A percentile compares a stretch with the other conserved stretches of the same genome.
phyloP scores from a whole-genome alignment of 2,888 invertebrate species.

The Mallateleia sp. region DNA sequence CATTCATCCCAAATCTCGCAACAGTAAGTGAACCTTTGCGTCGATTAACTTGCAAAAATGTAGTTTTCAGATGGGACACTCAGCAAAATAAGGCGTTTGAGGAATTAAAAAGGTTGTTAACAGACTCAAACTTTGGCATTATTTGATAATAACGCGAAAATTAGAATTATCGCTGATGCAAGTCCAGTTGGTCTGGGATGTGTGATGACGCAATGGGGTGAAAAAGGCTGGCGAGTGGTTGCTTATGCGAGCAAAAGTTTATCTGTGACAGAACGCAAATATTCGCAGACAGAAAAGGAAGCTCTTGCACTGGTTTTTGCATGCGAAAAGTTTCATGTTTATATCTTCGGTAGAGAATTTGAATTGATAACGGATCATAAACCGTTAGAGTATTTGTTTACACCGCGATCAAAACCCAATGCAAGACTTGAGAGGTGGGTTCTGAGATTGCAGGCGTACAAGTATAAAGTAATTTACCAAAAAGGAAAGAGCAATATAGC shows the following conservation, averaged over 20 bases:
- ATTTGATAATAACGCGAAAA: constrained; percentile 63
- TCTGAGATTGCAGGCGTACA: constrained; percentile 82
- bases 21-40: neutral
- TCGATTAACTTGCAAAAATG: constrained; percentile 71
- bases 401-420: constrained; percentile 83
- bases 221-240: constrained; percentile 43
- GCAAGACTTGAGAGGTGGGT: constrained; percentile 86
- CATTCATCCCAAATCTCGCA: neutral
- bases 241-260: constrained; percentile 62
- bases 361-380: constrained; percentile 85
- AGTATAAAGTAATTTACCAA: constrained; percentile 81
- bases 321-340: constrained; percentile 87
- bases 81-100: constrained; percentile 79
- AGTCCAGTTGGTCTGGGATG: constrained; percentile 84
- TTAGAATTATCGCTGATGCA: constrained; percentile 82
- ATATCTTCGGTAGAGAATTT: constrained; percentile 88
- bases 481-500: constrained; percentile 58
- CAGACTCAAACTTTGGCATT: constrained; percentile 14
- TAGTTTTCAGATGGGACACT: constrained; percentile 75
- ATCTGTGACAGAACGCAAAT: neutral
- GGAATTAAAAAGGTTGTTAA: constrained; percentile 81
- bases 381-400: constrained; percentile 86
- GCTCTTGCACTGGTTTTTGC: constrained; percentile 81
- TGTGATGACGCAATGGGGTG: constrained; percentile 77
- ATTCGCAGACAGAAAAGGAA: constrained; percentile 80